Base-by-base conservation (phyloP, 2,888 invertebrate species). In the Xestia rhomboidea region DNA sequence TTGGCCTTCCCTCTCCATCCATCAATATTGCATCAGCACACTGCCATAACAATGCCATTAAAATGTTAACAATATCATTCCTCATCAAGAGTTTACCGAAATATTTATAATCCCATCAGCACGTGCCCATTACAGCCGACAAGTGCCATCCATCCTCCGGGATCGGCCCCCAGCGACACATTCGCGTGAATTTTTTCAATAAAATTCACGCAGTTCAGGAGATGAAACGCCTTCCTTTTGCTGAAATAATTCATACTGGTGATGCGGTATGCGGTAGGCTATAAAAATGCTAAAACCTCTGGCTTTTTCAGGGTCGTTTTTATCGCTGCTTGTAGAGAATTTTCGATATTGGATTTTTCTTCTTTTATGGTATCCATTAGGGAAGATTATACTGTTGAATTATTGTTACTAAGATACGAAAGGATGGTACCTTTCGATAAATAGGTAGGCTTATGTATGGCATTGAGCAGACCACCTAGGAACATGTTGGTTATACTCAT, bases 121-220 rank as follows among this genome's bases (percentile, higher is more conserved):
- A 60, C 68, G 44, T 54, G 13, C 21, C 51, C 51, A 67, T 81
- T 62, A 30, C 30, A 34, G 60, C n/a, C 27, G 57, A n/a, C 38
- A 54, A 15, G 69, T 21, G 5, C 68, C 60, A 60, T 82, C 13
- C 68, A 72, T 77, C 57, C 38, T 54, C 15, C 57, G 13, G 34
- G 13, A 82, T 64, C 13, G 60, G 21, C 54, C 83, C 83, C 83
- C 18, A 51, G 83, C 49, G 86, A 24, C 63, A 62, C 78, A 78
- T 83, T 72, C 63, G 13, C 41, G 63, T 75, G 74, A 82, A 86
- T 86, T 78, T 86, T 86, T 83, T 81, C 77, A 74, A 77, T 82
- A 69, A 66, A 85, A 84, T 41, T 41, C 60, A 70, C 68, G 30
- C 27, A n/a, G 63, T 62, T 30, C 68, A 18, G 60, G 71, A 73